Percentiles rank a stretch among this genome's conserved stretches.
Evolutionary conservation across 2,888 invertebrate species (phyloP).

Genomic region (Nebria salina): DNA sequence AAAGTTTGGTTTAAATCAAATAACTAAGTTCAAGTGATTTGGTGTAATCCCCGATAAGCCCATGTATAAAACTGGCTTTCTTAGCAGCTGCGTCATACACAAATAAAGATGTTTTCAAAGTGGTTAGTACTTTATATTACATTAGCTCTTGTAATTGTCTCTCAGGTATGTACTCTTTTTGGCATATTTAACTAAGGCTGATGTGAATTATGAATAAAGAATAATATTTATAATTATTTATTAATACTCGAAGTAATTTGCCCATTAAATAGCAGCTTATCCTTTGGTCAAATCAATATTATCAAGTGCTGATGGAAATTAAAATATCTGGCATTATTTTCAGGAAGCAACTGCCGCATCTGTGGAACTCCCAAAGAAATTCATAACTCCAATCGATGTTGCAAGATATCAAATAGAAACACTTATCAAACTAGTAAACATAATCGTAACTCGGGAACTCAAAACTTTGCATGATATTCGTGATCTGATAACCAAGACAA

Average conservation of each 20-base stretch:
- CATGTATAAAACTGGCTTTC: background rate
- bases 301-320: too few relatives aligned
- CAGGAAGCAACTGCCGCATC: background rate
- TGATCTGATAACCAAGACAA: background rate
- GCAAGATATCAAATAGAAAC: constrained; percentile 19
- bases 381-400: background rate
- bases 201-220: too few relatives aligned
- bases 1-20: background rate
- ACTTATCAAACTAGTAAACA: constrained; percentile 21
- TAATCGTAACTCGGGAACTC: constrained; percentile 3
- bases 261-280: too few relatives aligned
- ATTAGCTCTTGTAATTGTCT: background rate
- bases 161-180: background rate
- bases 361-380: background rate
- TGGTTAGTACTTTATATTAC: background rate
- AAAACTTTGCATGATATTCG: background rate
- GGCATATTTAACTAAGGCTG: too few relatives aligned
- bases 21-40: background rate
- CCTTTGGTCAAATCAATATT: too few relatives aligned
- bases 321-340: background rate
- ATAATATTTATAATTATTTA: background rate
- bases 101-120: background rate
- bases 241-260: background rate
- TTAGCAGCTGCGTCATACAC: background rate
- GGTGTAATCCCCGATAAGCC: background rate